phyloP scores from a whole-genome alignment of 2,113 vertebrate genomes.

The Epinephelus cyanopodus region DNA sequence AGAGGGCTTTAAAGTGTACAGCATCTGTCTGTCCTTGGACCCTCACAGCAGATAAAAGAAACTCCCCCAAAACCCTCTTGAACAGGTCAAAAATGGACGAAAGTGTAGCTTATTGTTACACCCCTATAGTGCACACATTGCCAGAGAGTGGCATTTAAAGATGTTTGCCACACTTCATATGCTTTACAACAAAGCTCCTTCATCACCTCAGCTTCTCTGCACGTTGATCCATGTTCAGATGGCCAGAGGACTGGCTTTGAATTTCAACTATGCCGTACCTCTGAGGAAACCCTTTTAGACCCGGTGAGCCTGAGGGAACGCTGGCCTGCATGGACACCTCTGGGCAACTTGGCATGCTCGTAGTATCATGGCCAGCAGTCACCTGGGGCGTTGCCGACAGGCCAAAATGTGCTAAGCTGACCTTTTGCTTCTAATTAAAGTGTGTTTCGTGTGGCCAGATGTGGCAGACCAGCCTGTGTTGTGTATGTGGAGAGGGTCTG shows the following conservation, averaged over 20 bases:
- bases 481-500: slow-evolving; percentile 13
- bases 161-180: slow-evolving; percentile 30
- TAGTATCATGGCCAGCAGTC: slow-evolving; percentile 56
- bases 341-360: slow-evolving; percentile 52
- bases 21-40: too few relatives aligned
- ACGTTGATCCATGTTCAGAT: slow-evolving; percentile 15
- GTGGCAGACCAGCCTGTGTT: slow-evolving; percentile 33
- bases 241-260: slow-evolving; percentile 28
- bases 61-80: too few relatives aligned
- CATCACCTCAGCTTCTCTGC: slow-evolving; percentile 20
- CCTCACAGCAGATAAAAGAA: too few relatives aligned
- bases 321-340: slow-evolving; percentile 40
- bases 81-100: too few relatives aligned
- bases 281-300: slow-evolving; percentile 43
- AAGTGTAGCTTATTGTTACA: neutral
- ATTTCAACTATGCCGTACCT: slow-evolving; percentile 33
- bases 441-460: slow-evolving; percentile 60
- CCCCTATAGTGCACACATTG: neutral
- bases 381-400: slow-evolving; percentile 55
- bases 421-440: slow-evolving; percentile 81
- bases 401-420: slow-evolving; percentile 76
- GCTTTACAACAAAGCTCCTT: slow-evolving; percentile 15
- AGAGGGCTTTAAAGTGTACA: too few relatives aligned
- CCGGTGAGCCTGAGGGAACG: slow-evolving; percentile 38
- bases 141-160: slow-evolving; percentile 29